Evolutionary conservation across 1,140 invertebrate species (phyloP).

Genomic region (Lamellibrachia luymesi): DNA sequence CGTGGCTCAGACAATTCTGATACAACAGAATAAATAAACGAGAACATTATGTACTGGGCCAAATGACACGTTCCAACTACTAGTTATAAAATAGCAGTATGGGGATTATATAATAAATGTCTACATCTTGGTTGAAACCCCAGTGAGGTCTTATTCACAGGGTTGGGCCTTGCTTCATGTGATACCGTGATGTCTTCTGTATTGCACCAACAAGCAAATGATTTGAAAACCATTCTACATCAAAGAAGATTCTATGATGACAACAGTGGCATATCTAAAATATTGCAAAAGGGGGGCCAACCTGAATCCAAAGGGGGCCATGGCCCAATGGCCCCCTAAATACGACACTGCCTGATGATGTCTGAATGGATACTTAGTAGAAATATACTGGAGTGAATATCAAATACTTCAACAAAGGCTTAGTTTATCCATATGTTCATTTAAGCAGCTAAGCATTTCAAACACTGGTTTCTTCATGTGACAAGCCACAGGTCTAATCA

Average conservation of each 20-base stretch:
- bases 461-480: too few species aligned
- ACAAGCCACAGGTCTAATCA: too few species aligned
- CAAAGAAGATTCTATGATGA: not conserved
- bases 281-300: not conserved
- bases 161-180: not conserved
- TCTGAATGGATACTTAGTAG: not conserved
- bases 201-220: not conserved
- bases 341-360: not conserved
- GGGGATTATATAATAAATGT: not conserved
- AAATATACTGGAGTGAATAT: not conserved
- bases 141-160: not conserved
- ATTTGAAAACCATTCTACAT: not conserved
- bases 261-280: not conserved
- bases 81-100: not conserved
- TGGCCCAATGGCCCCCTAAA: too few species aligned
- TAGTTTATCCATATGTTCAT: not conserved
- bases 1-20: too few species aligned
- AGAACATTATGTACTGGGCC: too few species aligned
- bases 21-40: too few species aligned
- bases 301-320: too few species aligned
- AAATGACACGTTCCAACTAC: not conserved
- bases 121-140: not conserved
- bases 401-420: not conserved
- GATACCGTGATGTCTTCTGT: not conserved
- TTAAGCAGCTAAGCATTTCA: too few species aligned